Conservation (phyloP, 2,797 vertebrate genomes). For the Xenopus petersii region DNA sequence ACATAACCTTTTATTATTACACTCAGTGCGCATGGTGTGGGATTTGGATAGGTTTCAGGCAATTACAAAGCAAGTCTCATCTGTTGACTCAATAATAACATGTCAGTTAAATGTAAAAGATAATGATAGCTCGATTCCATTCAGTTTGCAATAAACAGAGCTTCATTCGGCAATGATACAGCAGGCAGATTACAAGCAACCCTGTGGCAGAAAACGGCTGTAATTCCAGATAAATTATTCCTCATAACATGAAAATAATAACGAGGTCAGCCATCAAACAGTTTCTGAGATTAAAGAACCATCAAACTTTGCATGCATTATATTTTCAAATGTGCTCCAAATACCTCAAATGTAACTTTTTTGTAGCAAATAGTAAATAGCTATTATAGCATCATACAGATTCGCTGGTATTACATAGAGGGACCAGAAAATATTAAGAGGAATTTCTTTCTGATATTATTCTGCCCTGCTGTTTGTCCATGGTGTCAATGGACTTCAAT, state of each 20-base stretch:
- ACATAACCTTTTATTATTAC: constrained; percentile 38
- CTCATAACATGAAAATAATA: constrained; percentile 50
- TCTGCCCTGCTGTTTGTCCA: too few relatives aligned
- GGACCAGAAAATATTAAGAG: background rate
- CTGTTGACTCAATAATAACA: constrained; percentile 46
- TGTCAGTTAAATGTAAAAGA: constrained; percentile 48
- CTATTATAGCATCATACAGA: background rate
- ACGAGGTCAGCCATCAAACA: constrained; percentile 46
- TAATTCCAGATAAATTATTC: constrained; percentile 49
- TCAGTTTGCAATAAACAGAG: constrained; percentile 44
- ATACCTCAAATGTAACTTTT: constrained; percentile 5
- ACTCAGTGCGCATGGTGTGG: constrained; percentile 14
- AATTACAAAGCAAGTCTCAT: constrained; percentile 47
- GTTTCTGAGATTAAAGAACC: constrained; percentile 39
- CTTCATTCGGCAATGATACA: constrained; percentile 41
- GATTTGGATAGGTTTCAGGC: constrained; percentile 44
- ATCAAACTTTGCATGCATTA: constrained; percentile 27
- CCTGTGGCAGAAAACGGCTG: constrained; percentile 45
- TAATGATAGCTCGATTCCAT: constrained; percentile 44
- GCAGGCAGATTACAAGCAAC: constrained; percentile 47
- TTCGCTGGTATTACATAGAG: background rate
- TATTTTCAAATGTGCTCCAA: constrained; percentile 8
- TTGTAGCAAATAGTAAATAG: constrained; percentile 2
- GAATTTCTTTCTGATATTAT: too few relatives aligned
- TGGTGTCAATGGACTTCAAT: too few relatives aligned